Evolutionary conservation across 2,797 vertebrate species (phyloP), one percentile per base, ranked within the genome.

Genomic region (Vireo griseus): DNA sequence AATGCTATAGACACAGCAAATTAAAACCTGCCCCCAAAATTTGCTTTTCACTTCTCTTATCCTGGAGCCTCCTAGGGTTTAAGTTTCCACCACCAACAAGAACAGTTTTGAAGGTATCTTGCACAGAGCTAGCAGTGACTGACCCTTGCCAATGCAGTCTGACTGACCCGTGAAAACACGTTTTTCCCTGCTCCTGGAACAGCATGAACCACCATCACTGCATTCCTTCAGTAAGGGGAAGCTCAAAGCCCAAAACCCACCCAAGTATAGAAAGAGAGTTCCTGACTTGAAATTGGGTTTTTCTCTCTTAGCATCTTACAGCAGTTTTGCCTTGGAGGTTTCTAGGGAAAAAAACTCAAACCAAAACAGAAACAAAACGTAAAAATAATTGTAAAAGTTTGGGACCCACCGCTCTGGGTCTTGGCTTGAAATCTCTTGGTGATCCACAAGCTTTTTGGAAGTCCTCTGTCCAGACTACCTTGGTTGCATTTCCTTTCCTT

Each of bases 401-500:
- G 86, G 93, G 87, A 96, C 96, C 91, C 95, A 96, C 96, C 96
- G 69, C 95, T 96, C 88, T 81, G 93, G 95, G 94, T 95, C 94
- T 96, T 96, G 91, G 96, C 95, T 96, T 96, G 96, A 95, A 96
- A 92, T 91, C 95, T 96, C 96, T 96, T 96, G 95, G 93, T 96
- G 95, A 96, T 96, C 96, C 96, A 96, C 94, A 96, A 92, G 95
- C 96, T 91, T 95, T 96, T 96, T 90, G 96, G 95, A 96, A 96
- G 96, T 96, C 96, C 85, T 96, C 96, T 95, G 95, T 96, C 96
- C 96, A 96, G 93, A 96, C 90, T 94, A 96, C 95, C 95, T 96
- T 96, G 95, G 95, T 65, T 96, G 94, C 96, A 96, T 91, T 96
- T 96, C 91, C 96, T 96, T 94, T 96, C 96, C 96, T 96, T 96